Base-by-base conservation (phyloP, 2,888 invertebrate genomes). In the Heliconius sara region DNA sequence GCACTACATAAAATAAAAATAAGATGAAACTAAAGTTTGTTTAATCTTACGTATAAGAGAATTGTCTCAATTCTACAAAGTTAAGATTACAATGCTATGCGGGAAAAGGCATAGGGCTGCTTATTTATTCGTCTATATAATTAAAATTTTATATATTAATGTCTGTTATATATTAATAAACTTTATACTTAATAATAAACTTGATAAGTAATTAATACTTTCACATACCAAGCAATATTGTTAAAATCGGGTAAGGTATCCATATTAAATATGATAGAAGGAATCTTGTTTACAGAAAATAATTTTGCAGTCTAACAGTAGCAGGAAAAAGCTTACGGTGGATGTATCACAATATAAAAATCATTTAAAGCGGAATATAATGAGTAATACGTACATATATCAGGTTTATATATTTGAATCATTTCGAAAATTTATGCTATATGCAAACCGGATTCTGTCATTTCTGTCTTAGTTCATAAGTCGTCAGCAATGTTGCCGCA, bases 181-280 rank as follows among this genome's bases (percentile, higher is more conserved):
- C 27, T 27, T 27, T 27, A 27, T 27, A 27, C 27, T 27, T 27
- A 27, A 27, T 30, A 47, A 47, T 13, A 47, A 27, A 10, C 22
- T n/a, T 60, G 3, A 60, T 60, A 60, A n/a, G 3, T 60, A 60
- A 52, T 27, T n/a, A 68, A 34, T 10, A 68, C 10, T 76, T 65
- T 30, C 63, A 83, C 85, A 77, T 83, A 85, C 85, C 85, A 85
- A 27, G 83, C 70, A 70, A 84, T 81, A 79, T 79, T 85, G 76
- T 83, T 83, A 77, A 85, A 83, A 66, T 85, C 83, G 67, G 84
- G 83, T 73, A 85, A 79, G 22, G 80, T 81, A 78, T 82, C 83
- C 85, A 85, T 84, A 34, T 76, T 83, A 27, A 19, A n/a, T 39
- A 22, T 2, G 1, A 12, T 72, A 22, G 52, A 34, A 67, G 7